These are phyloP conservation scores for Montifringilla adamsi DNA, from an alignment of 2,113 vertebrate species.

Conservation along the genomic window DNA sequence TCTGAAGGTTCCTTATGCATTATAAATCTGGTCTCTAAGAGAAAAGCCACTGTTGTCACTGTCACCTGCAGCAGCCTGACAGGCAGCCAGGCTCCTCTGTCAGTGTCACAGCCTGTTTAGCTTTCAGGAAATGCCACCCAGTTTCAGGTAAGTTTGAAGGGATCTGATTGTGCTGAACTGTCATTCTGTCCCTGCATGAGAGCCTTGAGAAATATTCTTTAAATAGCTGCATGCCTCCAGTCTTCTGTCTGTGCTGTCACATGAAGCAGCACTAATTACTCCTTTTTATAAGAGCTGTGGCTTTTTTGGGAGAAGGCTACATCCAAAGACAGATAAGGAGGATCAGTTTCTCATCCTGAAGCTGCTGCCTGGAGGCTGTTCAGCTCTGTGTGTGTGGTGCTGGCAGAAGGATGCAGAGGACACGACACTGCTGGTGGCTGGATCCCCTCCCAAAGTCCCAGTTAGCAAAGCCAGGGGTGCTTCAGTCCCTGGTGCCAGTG, in stretches of 20 bases:
- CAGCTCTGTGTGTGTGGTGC: accelerated
- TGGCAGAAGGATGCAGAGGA: not conserved
- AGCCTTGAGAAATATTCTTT: not conserved
- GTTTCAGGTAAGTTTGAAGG: not conserved
- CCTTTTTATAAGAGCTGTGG: not conserved
- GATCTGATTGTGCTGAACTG: not conserved
- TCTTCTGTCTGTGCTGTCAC: not conserved
- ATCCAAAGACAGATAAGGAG: not conserved
- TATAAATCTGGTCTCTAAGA: not conserved
- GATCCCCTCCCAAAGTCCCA: not conserved
- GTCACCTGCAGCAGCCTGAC: not conserved
- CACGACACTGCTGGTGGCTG: accelerated
- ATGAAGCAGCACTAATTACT: not conserved
- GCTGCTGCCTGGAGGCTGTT: not conserved
- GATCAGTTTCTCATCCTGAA: not conserved
- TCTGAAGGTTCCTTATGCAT: not conserved
- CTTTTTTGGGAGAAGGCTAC: not conserved
- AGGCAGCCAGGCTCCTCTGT: not conserved
- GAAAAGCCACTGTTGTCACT: not conserved
- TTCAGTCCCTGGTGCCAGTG: too few relatives aligned
- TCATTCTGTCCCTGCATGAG: not conserved
- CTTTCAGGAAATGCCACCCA: not conserved
- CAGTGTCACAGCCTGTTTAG: not conserved
- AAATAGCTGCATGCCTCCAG: not conserved
- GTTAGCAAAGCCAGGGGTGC: not conserved